Base-by-base conservation (phyloP, 2,797 vertebrate genomes). In the Periparus ater region DNA sequence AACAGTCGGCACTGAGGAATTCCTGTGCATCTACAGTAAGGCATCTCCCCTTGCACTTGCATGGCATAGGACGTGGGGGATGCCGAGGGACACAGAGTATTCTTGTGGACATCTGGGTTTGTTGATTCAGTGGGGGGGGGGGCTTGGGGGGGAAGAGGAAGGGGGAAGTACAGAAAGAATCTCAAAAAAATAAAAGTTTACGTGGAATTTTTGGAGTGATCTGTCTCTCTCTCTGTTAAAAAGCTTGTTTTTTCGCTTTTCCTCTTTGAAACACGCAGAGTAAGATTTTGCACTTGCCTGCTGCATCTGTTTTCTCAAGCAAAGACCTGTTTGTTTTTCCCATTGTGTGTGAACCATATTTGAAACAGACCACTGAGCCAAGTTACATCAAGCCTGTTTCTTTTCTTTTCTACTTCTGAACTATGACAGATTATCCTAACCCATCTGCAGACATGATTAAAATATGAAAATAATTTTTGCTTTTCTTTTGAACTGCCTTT, bases 401-500 rank as follows among this genome's bases (percentile, higher is more conserved):
- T 84, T 96, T 95, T 90, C 76, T 94, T 92, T 85, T 74, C 63
- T 96, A 14, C 83, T 83, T 94, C 91, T 96, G 84, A 89, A 79
- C 77, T 95, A 62, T 85, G 73, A 68, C 91, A 76, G 88, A 95
- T 94, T 96, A 91, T 95, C 75, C 78, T 93, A 91, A 63, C 85
- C 63, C 70, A 92, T 87, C 86, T 91, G 72, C 70, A 95, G 71
- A 40, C 78, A 83, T 94, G 81, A 96, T 93, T 90, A 77, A 78
- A 95, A 94, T 96, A 91, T 62, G 76, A 96, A 97, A 92, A 92
- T 96, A 7, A 85, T 88, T 96, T 96, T 96, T 95, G 70, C 93
- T 91, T 89, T 71, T 86, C 92, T 94, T 95, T 97, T 79, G 81
- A 97, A 80, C 92, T 95, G 75, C 34, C 80, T 96, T 96, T 95